A percentile compares a stretch with the other conserved stretches of the same genome.
phyloP scores from a whole-genome alignment of 2,113 vertebrate genomes.

The Myanophis thanlyinensis region DNA sequence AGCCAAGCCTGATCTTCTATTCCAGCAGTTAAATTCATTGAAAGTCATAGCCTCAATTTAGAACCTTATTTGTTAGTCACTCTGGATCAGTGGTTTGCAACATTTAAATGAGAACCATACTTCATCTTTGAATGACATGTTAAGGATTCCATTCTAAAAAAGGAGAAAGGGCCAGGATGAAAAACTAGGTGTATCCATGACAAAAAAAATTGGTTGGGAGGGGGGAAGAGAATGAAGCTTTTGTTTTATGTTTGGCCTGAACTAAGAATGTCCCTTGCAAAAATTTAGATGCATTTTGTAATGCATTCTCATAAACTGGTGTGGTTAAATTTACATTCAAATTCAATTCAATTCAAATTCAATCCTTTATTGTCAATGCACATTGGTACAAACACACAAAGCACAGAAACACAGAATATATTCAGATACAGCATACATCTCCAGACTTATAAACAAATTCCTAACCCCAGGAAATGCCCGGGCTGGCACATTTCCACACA shows the following conservation, averaged over 20 bases:
- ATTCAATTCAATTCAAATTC: no score
- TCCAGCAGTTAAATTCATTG: neutral
- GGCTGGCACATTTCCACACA: no score
- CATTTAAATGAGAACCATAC: neutral
- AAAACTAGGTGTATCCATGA: neutral
- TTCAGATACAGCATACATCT: no score
- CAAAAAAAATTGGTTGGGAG: neutral
- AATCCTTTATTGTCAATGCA: no score
- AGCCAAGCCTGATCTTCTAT: neutral
- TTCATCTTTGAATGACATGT: neutral
- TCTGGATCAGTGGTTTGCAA: neutral
- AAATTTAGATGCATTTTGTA: neutral
- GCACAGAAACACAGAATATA: no score
- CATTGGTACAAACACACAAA: no score
- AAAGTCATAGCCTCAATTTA: neutral
- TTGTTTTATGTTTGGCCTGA: neutral
- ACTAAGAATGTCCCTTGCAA: neutral
- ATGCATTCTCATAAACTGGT: neutral
- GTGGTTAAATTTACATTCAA: neutral
- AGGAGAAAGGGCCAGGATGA: neutral
- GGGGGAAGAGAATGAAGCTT: neutral
- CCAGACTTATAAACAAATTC: no score
- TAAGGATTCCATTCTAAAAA: neutral
- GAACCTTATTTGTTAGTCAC: neutral
- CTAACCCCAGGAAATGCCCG: no score